Percentiles rank a stretch among this genome's conserved stretches.
These are phyloP conservation scores for Lycophotia porphyrea DNA, from an alignment of 2,888 invertebrate species.

Conservation along the genomic window DNA sequence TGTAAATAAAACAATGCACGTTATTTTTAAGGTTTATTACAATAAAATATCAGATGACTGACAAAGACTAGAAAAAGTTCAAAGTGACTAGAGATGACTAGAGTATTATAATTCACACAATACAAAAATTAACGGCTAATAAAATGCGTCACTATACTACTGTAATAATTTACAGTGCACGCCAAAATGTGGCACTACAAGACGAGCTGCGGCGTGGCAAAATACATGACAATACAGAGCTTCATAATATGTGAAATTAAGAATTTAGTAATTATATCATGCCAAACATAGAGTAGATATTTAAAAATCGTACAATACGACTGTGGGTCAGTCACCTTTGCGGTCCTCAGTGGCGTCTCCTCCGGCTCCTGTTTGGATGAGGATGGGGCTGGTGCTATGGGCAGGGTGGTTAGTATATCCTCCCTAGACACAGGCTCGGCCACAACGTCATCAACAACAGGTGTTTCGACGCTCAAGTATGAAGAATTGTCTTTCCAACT, in stretches of 20 bases:
- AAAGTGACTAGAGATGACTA: slow-evolving; percentile 80
- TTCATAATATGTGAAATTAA: slow-evolving; percentile 86
- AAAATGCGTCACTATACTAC: slow-evolving; percentile 73
- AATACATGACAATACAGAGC: slow-evolving; percentile 84
- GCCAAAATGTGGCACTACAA: slow-evolving; percentile 88
- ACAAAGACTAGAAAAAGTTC: slow-evolving; percentile 77
- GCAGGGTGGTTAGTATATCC: slow-evolving; percentile 88
- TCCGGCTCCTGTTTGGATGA: slow-evolving; percentile 85
- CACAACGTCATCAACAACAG: slow-evolving; percentile 74
- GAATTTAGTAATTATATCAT: slow-evolving; percentile 88
- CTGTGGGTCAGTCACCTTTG: slow-evolving; percentile 89
- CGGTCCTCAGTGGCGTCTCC: slow-evolving; percentile 79
- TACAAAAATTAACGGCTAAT: slow-evolving; percentile 72
- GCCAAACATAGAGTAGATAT: slow-evolving; percentile 89
- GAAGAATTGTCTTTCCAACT: slow-evolving; percentile 96
- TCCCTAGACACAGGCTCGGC: slow-evolving; percentile 77
- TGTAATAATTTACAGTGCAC: slow-evolving; percentile 74
- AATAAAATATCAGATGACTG: slow-evolving; percentile 77
- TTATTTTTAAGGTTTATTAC: slow-evolving; percentile 81
- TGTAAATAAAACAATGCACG: slow-evolving; percentile 86
- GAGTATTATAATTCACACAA: slow-evolving; percentile 85
- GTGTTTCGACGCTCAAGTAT: slow-evolving; percentile 92
- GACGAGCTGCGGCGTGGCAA: slow-evolving; percentile 85
- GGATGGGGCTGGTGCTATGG: slow-evolving; percentile 85
- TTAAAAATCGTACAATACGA: slow-evolving; percentile 89